These are phyloP conservation scores for Odontocolon sp. DNA, from an alignment of 2,888 invertebrate species.

Conservation along the genomic window DNA sequence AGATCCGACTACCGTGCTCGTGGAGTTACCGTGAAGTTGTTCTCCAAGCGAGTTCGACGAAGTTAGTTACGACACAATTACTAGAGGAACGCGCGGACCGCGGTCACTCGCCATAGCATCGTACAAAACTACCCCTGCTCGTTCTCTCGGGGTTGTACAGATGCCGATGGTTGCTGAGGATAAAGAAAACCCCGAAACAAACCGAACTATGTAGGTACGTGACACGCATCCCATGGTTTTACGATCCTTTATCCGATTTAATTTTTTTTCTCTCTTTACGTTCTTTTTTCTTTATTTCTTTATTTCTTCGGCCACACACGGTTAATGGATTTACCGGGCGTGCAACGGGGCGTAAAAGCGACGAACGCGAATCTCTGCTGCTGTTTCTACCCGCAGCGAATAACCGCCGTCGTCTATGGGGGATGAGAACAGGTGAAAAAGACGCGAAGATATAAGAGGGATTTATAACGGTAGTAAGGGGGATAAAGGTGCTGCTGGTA, in stretches of 20 bases:
- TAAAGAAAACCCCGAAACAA: background rate
- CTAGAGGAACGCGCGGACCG: conserved; percentile 26
- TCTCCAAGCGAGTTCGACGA: conserved; percentile 48
- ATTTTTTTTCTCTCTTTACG: background rate
- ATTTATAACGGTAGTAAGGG: conserved; percentile 62
- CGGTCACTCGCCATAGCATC: conserved; percentile 3
- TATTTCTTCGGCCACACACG: conserved; percentile 15
- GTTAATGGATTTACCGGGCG: conserved; percentile 46
- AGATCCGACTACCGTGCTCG: conserved; percentile 22
- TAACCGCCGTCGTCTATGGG: conserved; percentile 7
- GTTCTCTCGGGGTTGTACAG: background rate
- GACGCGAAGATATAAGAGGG: conserved; percentile 58
- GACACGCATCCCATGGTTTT: conserved; percentile 35
- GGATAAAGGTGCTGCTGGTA: conserved; percentile 37
- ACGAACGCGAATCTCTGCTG: conserved; percentile 38
- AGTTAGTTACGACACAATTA: conserved; percentile 60
- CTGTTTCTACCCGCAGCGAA: too few species aligned
- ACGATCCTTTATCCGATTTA: conserved; percentile 1
- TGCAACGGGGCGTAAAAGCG: conserved; percentile 1
- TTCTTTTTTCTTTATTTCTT: background rate
- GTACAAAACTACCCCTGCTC: conserved; percentile 8
- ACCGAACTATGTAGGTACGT: conserved; percentile 23
- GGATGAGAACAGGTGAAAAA: conserved; percentile 52
- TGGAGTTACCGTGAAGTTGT: conserved; percentile 50
- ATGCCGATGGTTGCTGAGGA: background rate